Conservation (phyloP, 2,113 vertebrate species). For the Mugil cephalus region DNA sequence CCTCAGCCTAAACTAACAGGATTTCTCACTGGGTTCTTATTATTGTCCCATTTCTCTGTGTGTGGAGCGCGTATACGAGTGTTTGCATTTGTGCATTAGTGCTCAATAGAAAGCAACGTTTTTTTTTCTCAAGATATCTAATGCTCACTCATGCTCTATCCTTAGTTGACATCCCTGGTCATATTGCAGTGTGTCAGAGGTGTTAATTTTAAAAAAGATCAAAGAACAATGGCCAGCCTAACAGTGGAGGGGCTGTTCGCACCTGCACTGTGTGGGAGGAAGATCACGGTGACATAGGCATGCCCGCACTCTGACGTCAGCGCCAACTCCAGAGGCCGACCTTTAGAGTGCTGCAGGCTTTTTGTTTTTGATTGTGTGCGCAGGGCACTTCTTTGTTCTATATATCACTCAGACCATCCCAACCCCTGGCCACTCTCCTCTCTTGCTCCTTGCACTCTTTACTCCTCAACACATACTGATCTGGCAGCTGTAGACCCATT, state of each 20-base stretch:
- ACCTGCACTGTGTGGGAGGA: slow-evolving; percentile 26
- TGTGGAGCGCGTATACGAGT: no score
- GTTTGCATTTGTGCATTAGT: neutral
- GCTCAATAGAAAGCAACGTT: no score
- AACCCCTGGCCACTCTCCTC: slow-evolving; percentile 2
- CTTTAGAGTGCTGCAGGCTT: slow-evolving; percentile 48
- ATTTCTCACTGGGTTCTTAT: neutral
- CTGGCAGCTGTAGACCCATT: neutral
- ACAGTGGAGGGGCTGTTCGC: slow-evolving; percentile 22
- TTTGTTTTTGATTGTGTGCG: slow-evolving; percentile 48
- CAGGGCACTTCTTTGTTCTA: slow-evolving; percentile 66
- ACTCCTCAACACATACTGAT: slow-evolving; percentile 25
- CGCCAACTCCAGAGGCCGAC: slow-evolving; percentile 27
- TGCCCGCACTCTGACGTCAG: slow-evolving; percentile 56
- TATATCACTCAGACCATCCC: slow-evolving; percentile 38
- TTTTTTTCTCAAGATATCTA: no score
- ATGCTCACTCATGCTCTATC: neutral
- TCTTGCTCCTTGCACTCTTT: slow-evolving; percentile 17
- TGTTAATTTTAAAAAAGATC: neutral
- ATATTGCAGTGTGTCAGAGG: neutral
- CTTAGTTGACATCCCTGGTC: neutral
- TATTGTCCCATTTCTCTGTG: neutral
- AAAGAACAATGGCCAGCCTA: slow-evolving; percentile 9
- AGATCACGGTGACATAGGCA: slow-evolving; percentile 46
- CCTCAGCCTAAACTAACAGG: neutral